A percentile compares a stretch with the other conserved stretches of the same genome.
These are phyloP conservation scores for Calephelis nemesis DNA, from an alignment of 1,140 invertebrate species.

Conservation along the genomic window DNA sequence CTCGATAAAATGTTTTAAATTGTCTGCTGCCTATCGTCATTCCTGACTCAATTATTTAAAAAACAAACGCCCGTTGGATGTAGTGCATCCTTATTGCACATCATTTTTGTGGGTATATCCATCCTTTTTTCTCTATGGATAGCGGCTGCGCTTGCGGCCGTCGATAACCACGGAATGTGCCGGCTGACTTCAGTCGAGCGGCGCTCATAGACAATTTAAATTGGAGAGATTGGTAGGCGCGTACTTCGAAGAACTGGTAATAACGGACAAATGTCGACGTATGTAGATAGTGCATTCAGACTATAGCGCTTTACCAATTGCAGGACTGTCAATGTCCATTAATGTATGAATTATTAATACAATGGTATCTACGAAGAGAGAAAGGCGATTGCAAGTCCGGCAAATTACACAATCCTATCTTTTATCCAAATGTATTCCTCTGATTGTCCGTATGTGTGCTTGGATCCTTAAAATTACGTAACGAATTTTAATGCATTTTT, in stretches of 20 bases:
- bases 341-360: slow-evolving; percentile 42
- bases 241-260: slow-evolving; percentile 63
- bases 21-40: slow-evolving; percentile 71
- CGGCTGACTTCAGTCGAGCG: slow-evolving; percentile 75
- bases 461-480: no score
- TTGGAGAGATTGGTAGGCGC: slow-evolving; percentile 73
- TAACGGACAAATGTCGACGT: slow-evolving; percentile 60
- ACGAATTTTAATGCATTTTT: no score
- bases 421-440: no score
- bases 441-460: no score
- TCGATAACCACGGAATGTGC: slow-evolving; percentile 73
- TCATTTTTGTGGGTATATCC: slow-evolving; percentile 49
- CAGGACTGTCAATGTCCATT: slow-evolving; percentile 39
- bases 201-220: slow-evolving; percentile 78
- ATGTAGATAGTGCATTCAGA: slow-evolving; percentile 43
- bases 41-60: slow-evolving; percentile 75
- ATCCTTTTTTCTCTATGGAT: slow-evolving; percentile 46
- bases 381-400: not conserved
- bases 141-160: slow-evolving; percentile 57
- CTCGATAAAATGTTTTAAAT: slow-evolving; percentile 73
- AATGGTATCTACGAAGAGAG: slow-evolving; percentile 1
- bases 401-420: no score
- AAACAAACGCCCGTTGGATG: slow-evolving; percentile 62
- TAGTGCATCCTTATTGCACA: slow-evolving; percentile 53
- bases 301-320: slow-evolving; percentile 38